Percentiles rank a stretch among this genome's conserved stretches.
Conservation (phyloP, 1,140 invertebrate genomes). For the Battus philenor region DNA sequence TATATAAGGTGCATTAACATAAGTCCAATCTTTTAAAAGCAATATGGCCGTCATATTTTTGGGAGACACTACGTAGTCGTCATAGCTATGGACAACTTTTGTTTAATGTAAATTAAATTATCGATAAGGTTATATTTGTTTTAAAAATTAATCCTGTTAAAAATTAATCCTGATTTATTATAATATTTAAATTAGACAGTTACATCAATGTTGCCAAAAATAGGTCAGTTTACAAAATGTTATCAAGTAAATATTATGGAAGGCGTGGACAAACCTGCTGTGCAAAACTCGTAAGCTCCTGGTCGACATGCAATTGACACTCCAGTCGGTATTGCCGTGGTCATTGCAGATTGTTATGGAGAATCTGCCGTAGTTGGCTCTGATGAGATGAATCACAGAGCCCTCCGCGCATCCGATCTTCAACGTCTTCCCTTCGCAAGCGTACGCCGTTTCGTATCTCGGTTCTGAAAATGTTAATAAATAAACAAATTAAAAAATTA, state of each 20-base stretch:
- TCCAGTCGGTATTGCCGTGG: constrained; percentile 97
- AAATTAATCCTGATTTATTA: neutral
- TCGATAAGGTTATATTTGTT: neutral
- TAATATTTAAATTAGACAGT: neutral
- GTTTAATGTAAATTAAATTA: neutral
- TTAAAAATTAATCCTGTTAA: neutral
- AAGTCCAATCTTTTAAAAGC: too few relatives aligned
- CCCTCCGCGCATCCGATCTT: constrained; percentile 92
- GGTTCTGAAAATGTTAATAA: constrained; percentile 67
- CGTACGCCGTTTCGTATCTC: constrained; percentile 82
- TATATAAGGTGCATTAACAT: too few relatives aligned
- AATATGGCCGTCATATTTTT: too few relatives aligned
- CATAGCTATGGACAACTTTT: neutral
- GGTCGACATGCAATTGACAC: constrained; percentile 95
- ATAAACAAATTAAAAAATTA: too few relatives aligned
- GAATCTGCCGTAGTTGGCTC: constrained; percentile 96
- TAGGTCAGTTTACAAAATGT: neutral
- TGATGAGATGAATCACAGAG: constrained; percentile 91
- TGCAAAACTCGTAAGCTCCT: constrained; percentile 88
- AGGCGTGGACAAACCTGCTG: too few relatives aligned
- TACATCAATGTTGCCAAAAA: neutral
- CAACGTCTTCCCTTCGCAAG: constrained; percentile 92
- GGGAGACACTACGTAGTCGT: too few relatives aligned
- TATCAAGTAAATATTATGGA: constrained; percentile 49
- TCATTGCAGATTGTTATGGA: constrained; percentile 98